Evolutionary conservation across 2,797 vertebrate species (phyloP).

Genomic region (Protosalanx chinensis): DNA sequence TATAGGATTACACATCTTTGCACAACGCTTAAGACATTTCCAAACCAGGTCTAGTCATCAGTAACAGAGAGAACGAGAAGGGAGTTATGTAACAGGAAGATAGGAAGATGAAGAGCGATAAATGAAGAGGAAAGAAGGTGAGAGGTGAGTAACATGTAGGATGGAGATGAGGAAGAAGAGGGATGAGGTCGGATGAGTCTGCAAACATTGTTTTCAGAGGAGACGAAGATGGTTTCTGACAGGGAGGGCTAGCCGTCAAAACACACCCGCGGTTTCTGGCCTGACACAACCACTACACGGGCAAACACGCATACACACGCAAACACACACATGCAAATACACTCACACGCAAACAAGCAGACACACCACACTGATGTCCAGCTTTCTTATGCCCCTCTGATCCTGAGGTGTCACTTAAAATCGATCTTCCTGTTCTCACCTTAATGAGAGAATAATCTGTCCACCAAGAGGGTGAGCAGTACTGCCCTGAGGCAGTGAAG

Average conservation of each 20-base stretch:
- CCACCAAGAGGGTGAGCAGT: slow-evolving; percentile 6
- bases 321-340: slow-evolving; percentile 25
- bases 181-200: slow-evolving; percentile 11
- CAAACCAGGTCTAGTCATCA: too few relatives aligned
- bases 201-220: slow-evolving; percentile 7
- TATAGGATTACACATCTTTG: too few relatives aligned
- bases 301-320: not conserved
- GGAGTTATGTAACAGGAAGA: not conserved
- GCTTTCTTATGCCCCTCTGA: not conserved
- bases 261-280: slow-evolving; percentile 17
- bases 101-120: not conserved
- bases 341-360: slow-evolving; percentile 19
- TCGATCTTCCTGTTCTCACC: not conserved
- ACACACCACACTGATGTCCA: slow-evolving; percentile 17
- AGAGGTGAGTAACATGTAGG: slow-evolving; percentile 5
- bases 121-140: not conserved
- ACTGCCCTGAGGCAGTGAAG: not conserved
- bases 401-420: slow-evolving; percentile 16
- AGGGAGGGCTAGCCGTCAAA: slow-evolving; percentile 25
- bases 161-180: slow-evolving; percentile 7
- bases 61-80: not conserved
- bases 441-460: slow-evolving; percentile 4
- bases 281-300: slow-evolving; percentile 19
- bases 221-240: slow-evolving; percentile 26
- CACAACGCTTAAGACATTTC: too few relatives aligned